Percentiles rank a stretch among this genome's conserved stretches.
Evolutionary conservation across 2,113 vertebrate genomes (phyloP).

Genomic region (Platycercus adscitus): DNA sequence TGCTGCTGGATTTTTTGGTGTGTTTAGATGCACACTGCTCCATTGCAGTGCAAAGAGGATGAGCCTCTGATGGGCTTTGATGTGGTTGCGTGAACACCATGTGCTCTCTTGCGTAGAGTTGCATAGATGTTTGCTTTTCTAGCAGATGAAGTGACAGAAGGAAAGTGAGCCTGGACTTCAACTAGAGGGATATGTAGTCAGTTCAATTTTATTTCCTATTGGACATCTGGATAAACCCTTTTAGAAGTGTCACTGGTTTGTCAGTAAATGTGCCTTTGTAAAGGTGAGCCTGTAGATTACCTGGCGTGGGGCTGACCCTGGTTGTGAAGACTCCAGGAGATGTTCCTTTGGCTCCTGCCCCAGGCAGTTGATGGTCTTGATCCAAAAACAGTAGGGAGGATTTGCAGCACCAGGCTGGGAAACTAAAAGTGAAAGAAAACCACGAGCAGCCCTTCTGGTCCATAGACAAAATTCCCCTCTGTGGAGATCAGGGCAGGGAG

Average conservation of each 20-base stretch:
- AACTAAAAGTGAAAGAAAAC: not conserved
- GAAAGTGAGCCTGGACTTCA: not conserved
- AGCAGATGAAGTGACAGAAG: not conserved
- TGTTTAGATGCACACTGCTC: not conserved
- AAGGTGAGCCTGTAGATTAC: not conserved
- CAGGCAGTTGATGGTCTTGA: not conserved
- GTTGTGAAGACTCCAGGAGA: not conserved
- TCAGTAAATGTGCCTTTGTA: not conserved
- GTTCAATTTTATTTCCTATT: slow-evolving; percentile 4
- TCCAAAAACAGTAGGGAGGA: not conserved
- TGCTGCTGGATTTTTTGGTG: not conserved
- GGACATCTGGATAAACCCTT: slow-evolving; percentile 26
- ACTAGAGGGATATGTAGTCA: not conserved
- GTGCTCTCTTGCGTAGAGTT: not conserved
- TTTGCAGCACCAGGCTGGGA: not conserved
- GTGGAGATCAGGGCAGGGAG: not conserved
- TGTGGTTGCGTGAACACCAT: not conserved
- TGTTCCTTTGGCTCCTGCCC: slow-evolving; percentile 24
- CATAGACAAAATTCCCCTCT: not conserved
- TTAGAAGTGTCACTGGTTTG: not conserved
- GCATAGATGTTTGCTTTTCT: not conserved
- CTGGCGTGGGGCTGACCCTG: not conserved
- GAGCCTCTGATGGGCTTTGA: slow-evolving; percentile 1
- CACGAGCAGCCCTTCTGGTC: not conserved
- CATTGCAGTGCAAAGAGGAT: not conserved